Base-by-base conservation (phyloP, 1,140 invertebrate species). In the Drosophila obscura region DNA sequence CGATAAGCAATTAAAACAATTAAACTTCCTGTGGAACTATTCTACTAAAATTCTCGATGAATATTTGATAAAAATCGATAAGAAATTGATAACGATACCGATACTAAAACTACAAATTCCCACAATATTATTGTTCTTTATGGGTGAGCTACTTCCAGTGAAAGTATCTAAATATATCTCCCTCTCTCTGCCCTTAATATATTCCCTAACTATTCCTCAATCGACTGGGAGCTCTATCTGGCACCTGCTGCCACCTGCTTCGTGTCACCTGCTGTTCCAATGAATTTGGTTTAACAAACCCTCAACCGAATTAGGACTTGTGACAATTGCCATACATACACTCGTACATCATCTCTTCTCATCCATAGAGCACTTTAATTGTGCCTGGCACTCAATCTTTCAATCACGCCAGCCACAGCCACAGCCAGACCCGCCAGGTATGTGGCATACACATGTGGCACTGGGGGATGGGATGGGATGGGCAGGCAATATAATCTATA, bases 321-420 rank as follows among this genome's bases (percentile, higher is more conserved):
- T 69, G 75, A 87, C 83, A 87, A 87, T 87, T 87, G 77, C 77
- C 52, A 73, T 77, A 80, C 81, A 77, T 69, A 78, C 83, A 74
- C 51, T 39, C 19, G 16, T 19, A 53, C 51, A 41, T 22, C 50
- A 52, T 51, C 49, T 53, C 31, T 22, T 39, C 31, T 68, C 74
- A 88, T 82, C 66, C 35, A 56, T 73, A 49, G 60, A 77, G 79
- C 77, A 76, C 76, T 87, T 87, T 87, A 87, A 90, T 90, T 90
- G 85, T 85, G 82, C 68, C 78, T 85, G 85, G 78, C 85, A 90
- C 85, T 90, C 85, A 90, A 90, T 90, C 85, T 90, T 90, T 90
- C 85, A 90, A 90, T 90, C 85, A 90, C 72, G 73, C 75, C 62
- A 73, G 53, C 45, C 55, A 56, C 28, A 35, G 53, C 41, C 55